Evolutionary conservation across 2,888 invertebrate species (phyloP), one percentile per base, ranked within the genome.

Genomic region (Marasmarcha lunaedactyla): DNA sequence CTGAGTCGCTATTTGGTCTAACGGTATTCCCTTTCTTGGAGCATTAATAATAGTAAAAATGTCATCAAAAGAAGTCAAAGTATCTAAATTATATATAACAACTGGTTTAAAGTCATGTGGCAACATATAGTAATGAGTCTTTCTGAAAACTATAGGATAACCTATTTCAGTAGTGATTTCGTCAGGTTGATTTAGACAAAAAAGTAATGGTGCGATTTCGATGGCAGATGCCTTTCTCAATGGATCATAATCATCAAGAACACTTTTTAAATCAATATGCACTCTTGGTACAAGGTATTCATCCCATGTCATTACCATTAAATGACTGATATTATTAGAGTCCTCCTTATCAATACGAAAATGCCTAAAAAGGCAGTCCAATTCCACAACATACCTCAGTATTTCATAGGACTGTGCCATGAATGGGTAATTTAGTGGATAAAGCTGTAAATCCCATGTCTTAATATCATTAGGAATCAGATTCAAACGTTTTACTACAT

Each of bases 351-450:
- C 84, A 52, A 74, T 69, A 50, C 83, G 79, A 42, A 84, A 85
- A 40, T 87, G 87, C 46, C 91, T 83, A 44, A 89, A 86, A 12
- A 88, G 54, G 54, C 91, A 91, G 61, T 91, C 91, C 15, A 86
- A 67, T 59, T 89, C 86, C 10, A 90, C 76, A 26, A 89, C 79
- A 51, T 71, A 72, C 36, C 76, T 55, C 0, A 84, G 69, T 47
- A 84, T 66, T 20, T 66, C 63, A 49, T 84, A 84, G 2, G 83
- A 78, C 42, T 86, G 76, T 15, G 81, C 71, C 35, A 83, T 54
- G 52, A 86, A 86, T 1, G 90, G 90, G 57, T 88, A 89, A 60
- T 90, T 90, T 72, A 90, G 86, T 1, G 88, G 87, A 39, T 88
- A 77, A 45, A 88, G 86, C 42, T 87, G 81, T 38, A 88, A 84